Evolutionary conservation across 2,888 invertebrate genomes (phyloP), one percentile per base, ranked within the genome.

Genomic region (Diloba caeruleocephala): DNA sequence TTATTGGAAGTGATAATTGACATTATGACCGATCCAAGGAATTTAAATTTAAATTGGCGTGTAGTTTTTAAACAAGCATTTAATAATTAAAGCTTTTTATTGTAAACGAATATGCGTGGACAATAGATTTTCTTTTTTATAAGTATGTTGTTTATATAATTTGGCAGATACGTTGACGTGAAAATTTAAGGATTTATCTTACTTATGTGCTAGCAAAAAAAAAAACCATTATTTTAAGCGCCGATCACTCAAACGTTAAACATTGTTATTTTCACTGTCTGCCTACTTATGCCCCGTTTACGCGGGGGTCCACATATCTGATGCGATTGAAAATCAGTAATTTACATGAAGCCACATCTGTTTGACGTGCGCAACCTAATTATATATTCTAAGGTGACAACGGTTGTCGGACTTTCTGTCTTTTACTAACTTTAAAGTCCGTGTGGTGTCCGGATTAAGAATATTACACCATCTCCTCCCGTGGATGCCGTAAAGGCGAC

Each of bases 1-100:
- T 88, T 87, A 87, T 82, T 85, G 65, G 81, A 90, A 83, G 92
- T 92, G 92, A 92, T 92, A 92, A 92, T 92, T 92, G 91, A 89
- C 85, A 92, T 92, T 90, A 92, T 89, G 88, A 88, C 85, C 78
- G 82, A 84, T 79, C 84, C 70, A 68, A 74, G 73, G 83, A 85
- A 85, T 87, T 79, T 78, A 78, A 81, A 84, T 83, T 86, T 87
- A 88, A 87, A 86, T 88, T 87, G 82, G 85, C 87, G 81, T 84
- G 73, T 74, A 73, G 71, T 68, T 74, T 78, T 64, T 53, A 54
- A 46, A 29, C 44, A 50, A 52, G 42, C 42, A 60, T 56, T 56
- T 55, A 69, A 59, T 69, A 58, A 75, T 68, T 54, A 46, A 39
- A 36, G 15, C 28, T 39, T 48, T 57, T 53, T 49, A 43, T 58